Conservation (phyloP, 2,113 vertebrate genomes). For the Gambusia affinis region DNA sequence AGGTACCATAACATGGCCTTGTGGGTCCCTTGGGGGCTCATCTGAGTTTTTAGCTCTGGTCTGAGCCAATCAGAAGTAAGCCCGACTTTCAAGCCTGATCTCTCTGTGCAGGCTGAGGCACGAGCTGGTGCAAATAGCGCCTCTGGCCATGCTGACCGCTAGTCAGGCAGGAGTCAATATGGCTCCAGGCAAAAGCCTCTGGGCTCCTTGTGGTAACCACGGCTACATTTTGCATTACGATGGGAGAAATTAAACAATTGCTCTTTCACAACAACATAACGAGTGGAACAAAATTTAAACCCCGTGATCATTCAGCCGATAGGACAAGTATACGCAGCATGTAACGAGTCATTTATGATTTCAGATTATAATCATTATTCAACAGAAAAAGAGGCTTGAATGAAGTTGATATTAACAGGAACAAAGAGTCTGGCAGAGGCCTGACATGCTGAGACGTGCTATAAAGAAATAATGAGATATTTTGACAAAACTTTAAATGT, state of each 20-base stretch:
- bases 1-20: conserved; percentile 47
- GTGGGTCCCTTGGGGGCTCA: conserved; percentile 12
- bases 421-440: conserved; percentile 26
- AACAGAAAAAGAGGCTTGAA: conserved; percentile 37
- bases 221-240: conserved; percentile 27
- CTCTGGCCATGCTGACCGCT: conserved; percentile 60
- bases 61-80: conserved; percentile 50
- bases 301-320: conserved; percentile 7
- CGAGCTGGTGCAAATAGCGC: conserved; percentile 46
- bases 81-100: conserved; percentile 41
- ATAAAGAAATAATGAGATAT: neutral
- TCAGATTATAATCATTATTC: conserved; percentile 19
- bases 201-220: conserved; percentile 26
- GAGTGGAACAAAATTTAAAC: conserved; percentile 34
- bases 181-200: conserved; percentile 68
- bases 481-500: conserved; percentile 17
- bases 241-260: conserved; percentile 28
- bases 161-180: conserved; percentile 70
- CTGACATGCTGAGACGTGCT: neutral
- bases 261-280: conserved; percentile 42
- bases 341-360: conserved; percentile 8
- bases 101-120: conserved; percentile 57
- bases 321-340: conserved; percentile 1
- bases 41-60: conserved; percentile 46
- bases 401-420: conserved; percentile 4